A percentile compares a stretch with the other conserved stretches of the same genome.
Evolutionary conservation across 2,888 invertebrate species (phyloP).

Genomic region (Sminthurides aquaticus): DNA sequence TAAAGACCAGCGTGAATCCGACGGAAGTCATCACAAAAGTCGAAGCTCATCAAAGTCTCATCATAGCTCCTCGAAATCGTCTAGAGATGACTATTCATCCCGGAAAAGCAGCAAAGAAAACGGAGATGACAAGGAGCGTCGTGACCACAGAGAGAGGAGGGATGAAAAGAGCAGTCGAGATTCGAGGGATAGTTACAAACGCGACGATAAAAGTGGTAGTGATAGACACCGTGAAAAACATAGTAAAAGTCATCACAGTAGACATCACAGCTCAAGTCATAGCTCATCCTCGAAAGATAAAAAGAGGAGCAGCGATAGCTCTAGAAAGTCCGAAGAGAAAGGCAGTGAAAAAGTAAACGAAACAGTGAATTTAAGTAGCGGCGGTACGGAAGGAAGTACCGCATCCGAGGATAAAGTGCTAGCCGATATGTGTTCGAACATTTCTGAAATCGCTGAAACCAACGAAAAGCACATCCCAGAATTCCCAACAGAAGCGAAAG

Average conservation of each 20-base stretch:
- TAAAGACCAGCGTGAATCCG: slow-evolving; percentile 5
- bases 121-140: slow-evolving; percentile 15
- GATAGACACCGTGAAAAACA: slow-evolving; percentile 11
- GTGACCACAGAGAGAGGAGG: slow-evolving; percentile 17
- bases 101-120: slow-evolving; percentile 15
- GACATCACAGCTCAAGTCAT: not conserved
- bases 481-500: too few species aligned
- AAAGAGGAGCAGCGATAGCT: slow-evolving; percentile 12
- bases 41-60: slow-evolving; percentile 21
- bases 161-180: slow-evolving; percentile 21
- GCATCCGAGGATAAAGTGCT: too few species aligned
- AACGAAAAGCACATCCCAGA: too few species aligned
- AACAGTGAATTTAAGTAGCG: too few species aligned
- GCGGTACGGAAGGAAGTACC: too few species aligned
- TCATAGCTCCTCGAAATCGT: slow-evolving; percentile 19
- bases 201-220: slow-evolving; percentile 1
- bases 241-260: not conserved
- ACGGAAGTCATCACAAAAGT: slow-evolving; percentile 21
- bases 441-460: too few species aligned
- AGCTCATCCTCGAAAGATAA: not conserved
- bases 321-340: slow-evolving; percentile 20
- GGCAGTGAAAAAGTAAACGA: slow-evolving; percentile 12
- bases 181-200: slow-evolving; percentile 16
- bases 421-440: too few species aligned
- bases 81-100: slow-evolving; percentile 6